Percentiles rank a stretch among this genome's conserved stretches.
Conservation (phyloP, 2,797 vertebrate species). For the Caiman crocodilus region DNA sequence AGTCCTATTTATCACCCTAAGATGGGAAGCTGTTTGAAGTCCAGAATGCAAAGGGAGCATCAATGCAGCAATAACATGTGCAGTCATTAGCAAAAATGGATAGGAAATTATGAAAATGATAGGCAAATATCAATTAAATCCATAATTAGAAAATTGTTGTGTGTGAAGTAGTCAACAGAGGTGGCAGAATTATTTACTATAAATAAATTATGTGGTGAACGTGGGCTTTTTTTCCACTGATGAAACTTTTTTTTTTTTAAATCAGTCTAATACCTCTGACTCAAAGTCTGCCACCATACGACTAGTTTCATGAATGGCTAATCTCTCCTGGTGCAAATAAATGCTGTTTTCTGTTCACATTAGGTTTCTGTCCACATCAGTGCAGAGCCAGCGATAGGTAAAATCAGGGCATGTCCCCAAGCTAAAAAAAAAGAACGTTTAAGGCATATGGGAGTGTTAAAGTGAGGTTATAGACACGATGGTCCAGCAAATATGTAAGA, state of each 20-base stretch:
- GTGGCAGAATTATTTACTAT: constrained; percentile 11
- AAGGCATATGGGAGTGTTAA: too few species aligned
- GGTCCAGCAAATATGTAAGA: too few species aligned
- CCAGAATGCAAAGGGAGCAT: constrained; percentile 62
- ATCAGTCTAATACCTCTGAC: neutral
- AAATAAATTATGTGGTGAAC: neutral
- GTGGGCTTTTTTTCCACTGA: rapidly evolving
- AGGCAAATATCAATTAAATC: constrained; percentile 42
- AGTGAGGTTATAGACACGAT: too few species aligned
- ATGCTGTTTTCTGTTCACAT: neutral
- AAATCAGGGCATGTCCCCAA: neutral
- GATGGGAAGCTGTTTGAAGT: constrained; percentile 52
- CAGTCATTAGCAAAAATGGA: constrained; percentile 24
- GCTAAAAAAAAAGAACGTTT: neutral
- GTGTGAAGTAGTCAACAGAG: constrained; percentile 28
- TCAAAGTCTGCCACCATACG: neutral
- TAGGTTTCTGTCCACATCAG: neutral
- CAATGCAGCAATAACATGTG: constrained; percentile 33
- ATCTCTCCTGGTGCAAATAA: neutral
- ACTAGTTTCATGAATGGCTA: neutral
- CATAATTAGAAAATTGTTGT: constrained; percentile 49
- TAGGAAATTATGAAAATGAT: constrained; percentile 27
- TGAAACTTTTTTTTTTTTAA: neutral
- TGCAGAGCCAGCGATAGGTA: neutral
- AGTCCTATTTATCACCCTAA: constrained; percentile 56